Evolutionary conservation across 2,888 invertebrate genomes (phyloP), one percentile per base, ranked within the genome.

Genomic region (Oconnorella tubifera): DNA sequence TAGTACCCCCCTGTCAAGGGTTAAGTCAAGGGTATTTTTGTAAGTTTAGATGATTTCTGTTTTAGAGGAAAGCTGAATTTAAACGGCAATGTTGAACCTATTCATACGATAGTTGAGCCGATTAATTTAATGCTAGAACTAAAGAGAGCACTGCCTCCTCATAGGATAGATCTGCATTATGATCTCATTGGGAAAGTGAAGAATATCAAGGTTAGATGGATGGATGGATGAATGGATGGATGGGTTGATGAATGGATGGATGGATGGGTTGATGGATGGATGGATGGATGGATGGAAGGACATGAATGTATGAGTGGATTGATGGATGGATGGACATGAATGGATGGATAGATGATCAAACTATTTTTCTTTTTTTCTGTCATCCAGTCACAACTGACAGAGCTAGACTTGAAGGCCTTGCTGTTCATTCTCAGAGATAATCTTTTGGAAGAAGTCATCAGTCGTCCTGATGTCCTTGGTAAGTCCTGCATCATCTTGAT

Each of bases 41-140:
- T 40, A 14, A 40, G 40, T 40, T 6, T 31, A 19, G 32, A 28
- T 56, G n/a, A 1, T 1, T 58, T 56, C 50, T 1, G 27, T 48
- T 58, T 33, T 57, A 70, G 69, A 55, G 69, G 68, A 1, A 70
- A 70, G 32, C 51, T 70, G 49, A 69, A 62, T 28, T 78, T 90
- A 28, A 87, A 88, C 32, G 88, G 89, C 0, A 86, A 87, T 29
- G 80, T 90, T 67, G 89, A 90, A 82, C 87, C 89, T 70, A 74
- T 86, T 87, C 90, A 90, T 80, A 88, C 89, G 1, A 88, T 91
- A 49, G 81, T 91, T 10, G 91, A 91, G 73, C 89, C 90, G 0
- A 83, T 90, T 29, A 87, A 86, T 58, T 80, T 90, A 49, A 87
- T 89, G 63, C 85, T 89, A 68, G 90, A 90, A 76, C 81, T 90